Evolutionary conservation across 2,888 invertebrate genomes (phyloP).

Genomic region (Pteria penguin): DNA sequence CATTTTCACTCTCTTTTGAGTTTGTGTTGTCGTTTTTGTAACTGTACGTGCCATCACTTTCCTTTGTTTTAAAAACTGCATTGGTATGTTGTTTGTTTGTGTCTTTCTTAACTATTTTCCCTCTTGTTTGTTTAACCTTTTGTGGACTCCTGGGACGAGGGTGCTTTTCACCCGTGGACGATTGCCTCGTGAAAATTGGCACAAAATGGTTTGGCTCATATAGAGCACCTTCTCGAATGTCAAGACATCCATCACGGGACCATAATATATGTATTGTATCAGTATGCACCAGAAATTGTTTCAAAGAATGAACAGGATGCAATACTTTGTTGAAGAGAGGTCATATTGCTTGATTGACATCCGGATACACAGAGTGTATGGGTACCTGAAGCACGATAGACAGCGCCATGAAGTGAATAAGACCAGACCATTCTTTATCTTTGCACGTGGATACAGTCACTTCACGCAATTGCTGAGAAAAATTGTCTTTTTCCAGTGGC

Average conservation of each 20-base stretch:
- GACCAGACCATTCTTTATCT: slow-evolving; percentile 10
- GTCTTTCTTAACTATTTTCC: neutral
- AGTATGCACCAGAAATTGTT: neutral
- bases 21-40: neutral
- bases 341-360: neutral
- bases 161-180: neutral
- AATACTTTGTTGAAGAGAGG: neutral
- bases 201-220: neutral
- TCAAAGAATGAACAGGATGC: neutral
- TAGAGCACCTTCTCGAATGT: neutral
- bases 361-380: neutral
- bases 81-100: neutral
- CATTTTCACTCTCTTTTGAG: no score
- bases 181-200: neutral
- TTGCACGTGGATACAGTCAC: neutral
- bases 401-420: neutral
- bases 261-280: neutral
- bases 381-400: neutral
- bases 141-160: neutral
- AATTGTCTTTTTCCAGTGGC: neutral
- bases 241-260: neutral
- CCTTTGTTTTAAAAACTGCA: neutral
- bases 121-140: neutral
- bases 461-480: neutral
- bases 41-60: no score